Evolutionary conservation across 2,113 vertebrate genomes (phyloP).

Genomic region (Bubalus kerabau): DNA sequence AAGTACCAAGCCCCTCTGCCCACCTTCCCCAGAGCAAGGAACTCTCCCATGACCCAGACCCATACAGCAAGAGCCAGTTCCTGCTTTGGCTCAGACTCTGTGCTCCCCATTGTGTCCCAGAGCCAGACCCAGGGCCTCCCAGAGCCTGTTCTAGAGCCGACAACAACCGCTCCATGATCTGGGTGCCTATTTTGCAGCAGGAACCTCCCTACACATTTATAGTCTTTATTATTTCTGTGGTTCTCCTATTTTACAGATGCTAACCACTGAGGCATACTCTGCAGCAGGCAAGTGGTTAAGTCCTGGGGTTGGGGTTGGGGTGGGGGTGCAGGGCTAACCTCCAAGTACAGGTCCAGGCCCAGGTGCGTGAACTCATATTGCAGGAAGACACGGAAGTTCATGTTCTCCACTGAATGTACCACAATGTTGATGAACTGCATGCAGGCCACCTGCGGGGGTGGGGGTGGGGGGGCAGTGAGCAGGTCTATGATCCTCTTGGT

Average conservation of each 20-base stretch:
- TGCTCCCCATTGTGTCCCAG: too few relatives aligned
- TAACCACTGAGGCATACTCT: not conserved
- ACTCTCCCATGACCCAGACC: not conserved
- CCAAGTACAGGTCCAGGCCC: constrained; percentile 90
- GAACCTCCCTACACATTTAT: not conserved
- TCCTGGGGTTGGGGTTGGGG: not conserved
- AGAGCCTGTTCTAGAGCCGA: not conserved
- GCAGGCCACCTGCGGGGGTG: constrained; percentile 88
- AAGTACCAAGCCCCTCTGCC: not conserved
- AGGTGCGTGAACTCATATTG: constrained; percentile 94
- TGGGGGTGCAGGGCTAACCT: constrained; percentile 76
- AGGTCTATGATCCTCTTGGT: rapidly evolving
- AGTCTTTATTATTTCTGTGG: not conserved
- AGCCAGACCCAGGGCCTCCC: not conserved
- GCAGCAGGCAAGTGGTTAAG: not conserved
- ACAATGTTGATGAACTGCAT: constrained; percentile 99
- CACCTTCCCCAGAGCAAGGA: not conserved
- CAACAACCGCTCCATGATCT: not conserved
- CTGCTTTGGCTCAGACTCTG: not conserved
- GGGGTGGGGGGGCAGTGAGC: not conserved
- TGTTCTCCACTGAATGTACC: constrained; percentile 96
- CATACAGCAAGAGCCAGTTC: not conserved
- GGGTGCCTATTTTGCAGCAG: not conserved
- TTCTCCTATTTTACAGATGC: not conserved
- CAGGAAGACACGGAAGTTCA: constrained; percentile 96